These are phyloP conservation scores for Carassius gibelio DNA, from an alignment of 2,113 vertebrate genomes.

Conservation along the genomic window DNA sequence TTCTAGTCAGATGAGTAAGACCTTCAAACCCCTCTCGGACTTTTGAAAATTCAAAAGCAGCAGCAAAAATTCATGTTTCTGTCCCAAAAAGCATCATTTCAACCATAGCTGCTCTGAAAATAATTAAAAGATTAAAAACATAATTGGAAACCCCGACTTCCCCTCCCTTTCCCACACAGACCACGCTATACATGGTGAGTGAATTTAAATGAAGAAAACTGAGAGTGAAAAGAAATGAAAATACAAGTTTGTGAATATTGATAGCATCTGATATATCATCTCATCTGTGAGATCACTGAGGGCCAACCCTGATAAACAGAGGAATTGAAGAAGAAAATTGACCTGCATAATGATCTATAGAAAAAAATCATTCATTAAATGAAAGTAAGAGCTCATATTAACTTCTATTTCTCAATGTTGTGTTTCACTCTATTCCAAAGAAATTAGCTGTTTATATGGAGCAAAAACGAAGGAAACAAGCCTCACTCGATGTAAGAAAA, in stretches of 20 bases:
- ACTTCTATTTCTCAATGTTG: background rate
- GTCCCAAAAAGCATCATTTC: slow-evolving; percentile 21
- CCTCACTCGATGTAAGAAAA: background rate
- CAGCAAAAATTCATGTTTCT: slow-evolving; percentile 9
- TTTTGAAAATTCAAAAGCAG: slow-evolving; percentile 44
- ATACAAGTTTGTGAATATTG: slow-evolving; percentile 35
- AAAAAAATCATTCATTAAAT: background rate
- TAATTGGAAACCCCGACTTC: slow-evolving; percentile 42
- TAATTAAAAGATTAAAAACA: slow-evolving; percentile 44
- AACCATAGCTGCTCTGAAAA: background rate
- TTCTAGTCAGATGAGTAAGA: slow-evolving; percentile 48
- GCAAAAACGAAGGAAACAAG: background rate
- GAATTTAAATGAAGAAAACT: background rate
- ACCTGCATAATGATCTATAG: slow-evolving; percentile 13
- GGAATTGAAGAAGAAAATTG: slow-evolving; percentile 23
- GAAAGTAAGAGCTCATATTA: background rate
- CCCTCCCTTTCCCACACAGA: background rate
- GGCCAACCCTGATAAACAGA: slow-evolving; percentile 4
- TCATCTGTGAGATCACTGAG: slow-evolving; percentile 23
- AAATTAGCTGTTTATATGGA: background rate
- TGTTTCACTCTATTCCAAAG: background rate
- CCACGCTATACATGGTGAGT: background rate
- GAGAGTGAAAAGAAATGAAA: background rate
- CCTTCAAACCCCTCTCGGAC: slow-evolving; percentile 42
- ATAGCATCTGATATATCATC: slow-evolving; percentile 37